Evolutionary conservation across 2,113 vertebrate genomes (phyloP), one percentile per base, ranked within the genome.

Genomic region (Sander lucioperca): DNA sequence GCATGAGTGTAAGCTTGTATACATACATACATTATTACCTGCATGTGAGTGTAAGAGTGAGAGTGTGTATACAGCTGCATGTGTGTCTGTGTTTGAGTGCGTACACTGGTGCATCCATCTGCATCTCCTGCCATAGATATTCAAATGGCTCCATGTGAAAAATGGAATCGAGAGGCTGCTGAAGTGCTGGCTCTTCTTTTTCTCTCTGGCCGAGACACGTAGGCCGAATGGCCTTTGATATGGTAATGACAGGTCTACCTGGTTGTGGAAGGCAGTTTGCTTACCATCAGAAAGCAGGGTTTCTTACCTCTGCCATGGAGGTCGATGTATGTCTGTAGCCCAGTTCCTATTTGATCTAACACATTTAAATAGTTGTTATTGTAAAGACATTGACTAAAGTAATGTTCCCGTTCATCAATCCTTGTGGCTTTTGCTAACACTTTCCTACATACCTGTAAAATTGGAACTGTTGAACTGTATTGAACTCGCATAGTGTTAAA

Each of bases 91-190:
- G 39, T 43, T 43, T 61, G 79, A 30, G 57, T 62, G 74, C 39
- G 7, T 25, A 21, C 62, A 16, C 75, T 51, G 33, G 1, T 68
- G 23, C 33, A 47, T 71, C 68, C 81, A 67, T 95, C 95, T 96
- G 94, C 93, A 67, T 96, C 93, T 92, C 88, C 91, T 94, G 93
- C 95, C 94, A 96, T 97, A 96, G 96, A 97, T 96, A 97, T 97
- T 97, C 96, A 97, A 97, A 96, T 95, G 95, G 95, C 92, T 96
- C 94, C 93, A 96, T 95, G 96, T 96, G 80, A 83, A 95, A 96
- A 96, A 97, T 95, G 94, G 95, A 96, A 96, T 97, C 90, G 95
- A 96, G 96, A 92, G 82, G 93, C 96, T 71, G 96, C 94, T 97
- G 95, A 96, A 95, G 96, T 92, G 0, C 90, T 90, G 91, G 91